A percentile compares a stretch with the other conserved stretches of the same genome.
Evolutionary conservation across 1,140 invertebrate genomes (phyloP).

Genomic region (Portunus trituberculatus): DNA sequence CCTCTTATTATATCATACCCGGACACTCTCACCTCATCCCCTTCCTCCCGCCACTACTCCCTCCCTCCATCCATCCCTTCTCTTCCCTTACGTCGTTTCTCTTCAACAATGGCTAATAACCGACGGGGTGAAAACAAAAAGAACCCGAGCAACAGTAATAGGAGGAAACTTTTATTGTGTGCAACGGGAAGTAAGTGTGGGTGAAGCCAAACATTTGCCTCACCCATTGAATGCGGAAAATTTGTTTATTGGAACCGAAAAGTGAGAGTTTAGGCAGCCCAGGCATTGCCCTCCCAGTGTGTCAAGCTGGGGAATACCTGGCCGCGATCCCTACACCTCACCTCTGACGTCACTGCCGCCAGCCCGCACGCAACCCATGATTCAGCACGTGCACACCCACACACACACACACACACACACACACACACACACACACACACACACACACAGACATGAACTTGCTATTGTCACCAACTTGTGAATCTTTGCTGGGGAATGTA

Average conservation of each 20-base stretch:
- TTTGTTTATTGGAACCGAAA: background rate
- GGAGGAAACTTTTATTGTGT: background rate
- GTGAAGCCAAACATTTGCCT: background rate
- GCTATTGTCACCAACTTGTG: no score
- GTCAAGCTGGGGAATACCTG: background rate
- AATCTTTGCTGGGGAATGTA: no score
- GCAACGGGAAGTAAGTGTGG: background rate
- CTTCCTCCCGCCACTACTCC: background rate
- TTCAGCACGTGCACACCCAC: background rate
- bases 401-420: slow-evolving; percentile 11
- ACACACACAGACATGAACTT: background rate
- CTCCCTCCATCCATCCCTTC: background rate
- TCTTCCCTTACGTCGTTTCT: background rate
- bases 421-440: background rate
- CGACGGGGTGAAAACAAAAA: background rate
- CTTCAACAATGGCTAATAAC: background rate
- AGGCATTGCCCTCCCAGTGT: background rate
- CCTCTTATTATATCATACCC: background rate
- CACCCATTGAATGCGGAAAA: background rate
- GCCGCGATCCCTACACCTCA: background rate
- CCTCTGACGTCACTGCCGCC: background rate
- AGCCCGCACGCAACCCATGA: background rate
- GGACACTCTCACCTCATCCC: slow-evolving; percentile 7
- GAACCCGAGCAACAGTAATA: background rate
- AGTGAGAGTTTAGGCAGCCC: background rate